Conservation (phyloP, 2,797 vertebrate genomes). For the Halcyon chelicuti region DNA sequence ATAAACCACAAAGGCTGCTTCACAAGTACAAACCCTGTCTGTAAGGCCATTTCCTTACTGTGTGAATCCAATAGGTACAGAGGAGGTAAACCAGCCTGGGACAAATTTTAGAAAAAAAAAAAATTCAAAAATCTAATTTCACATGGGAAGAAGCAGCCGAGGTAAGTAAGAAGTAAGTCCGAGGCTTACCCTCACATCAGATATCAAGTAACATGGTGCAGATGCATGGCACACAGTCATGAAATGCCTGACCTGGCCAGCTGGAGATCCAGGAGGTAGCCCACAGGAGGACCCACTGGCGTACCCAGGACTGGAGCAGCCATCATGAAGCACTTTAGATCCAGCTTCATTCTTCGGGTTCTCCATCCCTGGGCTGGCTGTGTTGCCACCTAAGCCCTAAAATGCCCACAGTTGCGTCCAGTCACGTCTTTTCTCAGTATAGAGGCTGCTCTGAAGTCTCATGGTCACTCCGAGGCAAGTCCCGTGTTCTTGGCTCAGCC, state of each 20-base stretch:
- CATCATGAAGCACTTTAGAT: not conserved
- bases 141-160: not conserved
- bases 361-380: not conserved
- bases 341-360: not conserved
- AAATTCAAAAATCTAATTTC: not conserved
- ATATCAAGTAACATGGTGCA: not conserved
- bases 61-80: not conserved
- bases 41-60: rapidly evolving
- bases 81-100: not conserved
- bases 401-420: not conserved
- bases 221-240: rapidly evolving
- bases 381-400: not conserved
- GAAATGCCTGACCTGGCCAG: rapidly evolving
- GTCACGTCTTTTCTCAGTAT: rapidly evolving
- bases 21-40: not conserved
- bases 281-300: not conserved
- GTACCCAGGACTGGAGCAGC: not conserved
- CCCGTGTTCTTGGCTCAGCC: not conserved
- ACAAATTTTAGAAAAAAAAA: not conserved
- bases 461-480: rapidly evolving
- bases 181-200: not conserved
- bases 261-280: not conserved
- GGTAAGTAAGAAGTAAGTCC: not conserved
- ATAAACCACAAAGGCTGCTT: not conserved
- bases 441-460: not conserved